phyloP scores from a whole-genome alignment of 2,797 vertebrate species.

The Enteromius fasciolatus region DNA sequence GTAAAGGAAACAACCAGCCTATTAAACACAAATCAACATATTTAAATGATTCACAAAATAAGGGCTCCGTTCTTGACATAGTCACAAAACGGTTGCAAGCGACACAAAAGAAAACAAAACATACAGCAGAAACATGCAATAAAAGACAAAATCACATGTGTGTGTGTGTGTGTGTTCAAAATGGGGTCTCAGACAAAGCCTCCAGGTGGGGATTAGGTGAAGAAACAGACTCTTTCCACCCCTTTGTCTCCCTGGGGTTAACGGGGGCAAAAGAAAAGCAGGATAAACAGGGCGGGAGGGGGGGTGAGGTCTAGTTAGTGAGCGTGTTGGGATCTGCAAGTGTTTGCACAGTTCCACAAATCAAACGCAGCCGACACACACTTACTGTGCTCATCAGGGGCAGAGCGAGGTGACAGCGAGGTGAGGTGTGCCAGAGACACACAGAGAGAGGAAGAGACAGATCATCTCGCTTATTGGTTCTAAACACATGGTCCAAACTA shows the following conservation, averaged over 20 bases:
- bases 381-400: slow-evolving; percentile 5
- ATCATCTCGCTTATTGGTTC: slow-evolving; percentile 3
- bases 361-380: slow-evolving; percentile 30
- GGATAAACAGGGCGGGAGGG: slow-evolving; percentile 25
- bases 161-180: background rate
- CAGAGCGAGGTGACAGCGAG: background rate
- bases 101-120: background rate
- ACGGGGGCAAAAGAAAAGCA: slow-evolving; percentile 24
- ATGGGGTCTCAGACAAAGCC: slow-evolving; percentile 34
- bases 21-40: background rate
- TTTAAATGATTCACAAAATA: background rate
- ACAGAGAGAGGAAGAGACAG: background rate
- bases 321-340: slow-evolving; percentile 48
- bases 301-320: slow-evolving; percentile 28
- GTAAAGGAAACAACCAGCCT: background rate
- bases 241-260: slow-evolving; percentile 25
- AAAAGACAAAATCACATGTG: slow-evolving; percentile 1
- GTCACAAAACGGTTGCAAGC: background rate
- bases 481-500: background rate
- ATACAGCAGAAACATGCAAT: background rate
- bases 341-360: slow-evolving; percentile 50
- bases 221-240: slow-evolving; percentile 41
- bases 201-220: slow-evolving; percentile 54
- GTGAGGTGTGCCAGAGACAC: background rate
- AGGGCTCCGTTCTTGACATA: background rate